These are phyloP conservation scores for Epizoanthus illoricatus DNA, from an alignment of 92 coral and sea anemone genomes.

Conservation along the genomic window DNA sequence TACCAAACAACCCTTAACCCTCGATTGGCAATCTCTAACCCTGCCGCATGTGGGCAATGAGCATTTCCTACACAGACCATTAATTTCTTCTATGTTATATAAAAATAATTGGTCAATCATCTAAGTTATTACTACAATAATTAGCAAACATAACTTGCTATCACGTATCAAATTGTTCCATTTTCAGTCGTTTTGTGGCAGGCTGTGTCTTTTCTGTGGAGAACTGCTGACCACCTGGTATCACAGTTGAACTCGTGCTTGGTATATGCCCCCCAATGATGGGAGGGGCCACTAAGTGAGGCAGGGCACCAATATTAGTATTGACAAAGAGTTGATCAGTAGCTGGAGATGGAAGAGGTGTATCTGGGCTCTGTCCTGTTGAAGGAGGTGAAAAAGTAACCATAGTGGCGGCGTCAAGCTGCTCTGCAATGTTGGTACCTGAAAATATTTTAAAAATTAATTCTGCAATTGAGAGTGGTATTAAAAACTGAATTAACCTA, in stretches of 20 bases:
- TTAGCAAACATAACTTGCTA: not conserved
- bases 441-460: not conserved
- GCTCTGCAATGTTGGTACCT: slow-evolving; percentile 84
- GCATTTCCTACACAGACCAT: too few relatives aligned
- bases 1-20: too few relatives aligned
- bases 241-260: not conserved
- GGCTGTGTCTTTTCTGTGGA: slow-evolving; percentile 25
- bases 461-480: not conserved
- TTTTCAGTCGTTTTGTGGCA: slow-evolving; percentile 51
- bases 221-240: slow-evolving; percentile 8
- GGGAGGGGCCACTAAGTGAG: slow-evolving; percentile 29
- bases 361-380: slow-evolving; percentile 49
- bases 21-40: too few relatives aligned
- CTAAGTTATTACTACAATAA: slow-evolving; percentile 2
- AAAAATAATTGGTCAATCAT: slow-evolving; percentile 20
- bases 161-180: slow-evolving; percentile 65
- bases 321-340: slow-evolving; percentile 54
- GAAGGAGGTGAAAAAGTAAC: slow-evolving; percentile 41
- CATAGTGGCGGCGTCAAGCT: slow-evolving; percentile 76
- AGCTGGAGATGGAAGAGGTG: slow-evolving; percentile 50
- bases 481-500: not conserved
- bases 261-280: slow-evolving; percentile 4
- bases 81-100: not conserved
- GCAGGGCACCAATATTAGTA: slow-evolving; percentile 1
- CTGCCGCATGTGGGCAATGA: too few relatives aligned